phyloP scores from a whole-genome alignment of 1,140 invertebrate genomes.

The Nautilus pompilius region DNA sequence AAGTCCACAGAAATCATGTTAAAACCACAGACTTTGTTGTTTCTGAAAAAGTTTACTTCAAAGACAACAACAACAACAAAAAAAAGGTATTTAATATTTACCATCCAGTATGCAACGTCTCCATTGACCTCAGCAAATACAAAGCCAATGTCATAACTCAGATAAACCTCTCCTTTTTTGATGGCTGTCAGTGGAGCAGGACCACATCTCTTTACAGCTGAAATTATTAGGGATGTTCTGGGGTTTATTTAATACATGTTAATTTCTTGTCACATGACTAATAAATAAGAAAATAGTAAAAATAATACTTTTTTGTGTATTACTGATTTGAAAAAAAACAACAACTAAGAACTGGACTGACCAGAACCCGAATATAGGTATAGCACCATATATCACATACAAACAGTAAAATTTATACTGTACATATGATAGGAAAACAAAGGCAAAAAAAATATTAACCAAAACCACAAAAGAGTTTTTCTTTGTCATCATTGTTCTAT shows the following conservation, averaged over 20 bases:
- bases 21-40: slow-evolving; percentile 18
- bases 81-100: no score
- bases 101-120: slow-evolving; percentile 65
- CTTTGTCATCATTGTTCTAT: no score
- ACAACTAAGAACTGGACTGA: no score
- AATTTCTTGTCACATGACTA: neutral
- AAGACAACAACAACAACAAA: no score
- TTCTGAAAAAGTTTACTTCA: no score
- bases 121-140: slow-evolving; percentile 78
- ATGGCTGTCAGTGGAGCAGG: slow-evolving; percentile 69
- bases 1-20: neutral
- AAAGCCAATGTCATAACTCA: slow-evolving; percentile 72
- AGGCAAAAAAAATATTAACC: no score
- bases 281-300: neutral
- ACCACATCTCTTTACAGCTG: slow-evolving; percentile 63
- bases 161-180: slow-evolving; percentile 67
- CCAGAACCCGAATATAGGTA: no score
- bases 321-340: no score
- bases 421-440: no score
- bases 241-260: neutral
- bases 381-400: no score
- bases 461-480: no score
- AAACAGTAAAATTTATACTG: no score
- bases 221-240: neutral
- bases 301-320: neutral